Conservation (phyloP, 2,113 vertebrate genomes). For the Octodon degus region DNA sequence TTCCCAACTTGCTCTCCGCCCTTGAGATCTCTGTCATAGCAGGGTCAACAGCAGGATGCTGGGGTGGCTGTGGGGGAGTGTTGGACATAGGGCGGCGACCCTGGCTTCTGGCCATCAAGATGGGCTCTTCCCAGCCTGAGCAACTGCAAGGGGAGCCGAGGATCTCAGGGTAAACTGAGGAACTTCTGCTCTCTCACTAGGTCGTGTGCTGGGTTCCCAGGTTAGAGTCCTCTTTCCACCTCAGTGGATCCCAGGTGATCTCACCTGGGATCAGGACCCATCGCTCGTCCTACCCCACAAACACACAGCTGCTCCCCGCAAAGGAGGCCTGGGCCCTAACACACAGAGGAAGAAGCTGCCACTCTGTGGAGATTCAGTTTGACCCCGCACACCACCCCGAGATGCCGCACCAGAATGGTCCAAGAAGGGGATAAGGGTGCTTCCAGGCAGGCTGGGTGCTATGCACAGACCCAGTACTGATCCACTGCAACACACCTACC, state of each 20-base stretch:
- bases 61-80: background rate
- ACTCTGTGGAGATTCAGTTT: background rate
- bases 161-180: background rate
- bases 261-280: background rate
- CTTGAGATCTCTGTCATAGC: background rate
- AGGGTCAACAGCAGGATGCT: too few relatives aligned
- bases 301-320: background rate
- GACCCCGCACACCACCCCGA: too few relatives aligned
- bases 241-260: background rate
- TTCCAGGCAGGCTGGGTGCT: background rate
- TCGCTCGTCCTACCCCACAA: background rate
- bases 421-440: too few relatives aligned
- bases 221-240: background rate
- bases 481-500: fast-evolving
- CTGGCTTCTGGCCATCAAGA: background rate
- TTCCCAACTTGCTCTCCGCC: background rate
- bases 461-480: fast-evolving
- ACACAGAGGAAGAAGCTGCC: background rate
- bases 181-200: background rate
- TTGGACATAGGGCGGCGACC: too few relatives aligned
- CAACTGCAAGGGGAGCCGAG: background rate
- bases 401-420: background rate
- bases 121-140: too few relatives aligned
- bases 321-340: background rate
- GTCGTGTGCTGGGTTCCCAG: background rate